These are phyloP conservation scores for Clarias laeviceps DNA, from an alignment of 2,797 vertebrate genomes.

Conservation along the genomic window DNA sequence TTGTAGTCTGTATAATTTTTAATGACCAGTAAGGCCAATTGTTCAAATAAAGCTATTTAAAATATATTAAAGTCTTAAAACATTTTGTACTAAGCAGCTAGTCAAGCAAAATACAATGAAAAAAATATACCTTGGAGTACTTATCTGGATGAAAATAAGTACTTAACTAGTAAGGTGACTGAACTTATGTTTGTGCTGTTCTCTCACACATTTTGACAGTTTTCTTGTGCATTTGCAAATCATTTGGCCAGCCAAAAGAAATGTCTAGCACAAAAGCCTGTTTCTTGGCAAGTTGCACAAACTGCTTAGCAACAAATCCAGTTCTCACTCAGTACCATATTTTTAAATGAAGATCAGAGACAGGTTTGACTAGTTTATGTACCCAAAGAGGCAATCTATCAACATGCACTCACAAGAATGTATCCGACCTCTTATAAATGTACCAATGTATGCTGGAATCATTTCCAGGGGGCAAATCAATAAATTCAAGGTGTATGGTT, in stretches of 20 bases:
- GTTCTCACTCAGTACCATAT: neutral
- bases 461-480: neutral
- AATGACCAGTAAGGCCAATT: too few relatives aligned
- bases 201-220: neutral
- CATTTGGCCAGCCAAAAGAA: neutral
- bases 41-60: neutral
- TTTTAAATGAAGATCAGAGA: neutral
- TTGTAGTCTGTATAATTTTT: neutral
- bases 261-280: neutral
- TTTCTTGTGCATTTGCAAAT: neutral
- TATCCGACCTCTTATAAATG: neutral
- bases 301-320: neutral
- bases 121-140: too few relatives aligned
- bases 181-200: neutral
- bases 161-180: neutral
- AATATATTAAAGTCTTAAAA: neutral
- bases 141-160: neutral
- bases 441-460: neutral
- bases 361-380: neutral
- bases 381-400: neutral
- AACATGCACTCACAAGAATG: neutral
- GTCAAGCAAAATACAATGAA: neutral
- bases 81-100: neutral
- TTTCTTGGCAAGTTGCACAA: neutral
- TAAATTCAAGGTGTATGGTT: neutral